Conservation (phyloP, 2,797 vertebrate species). For the Gymnoscopelus microlampas region DNA sequence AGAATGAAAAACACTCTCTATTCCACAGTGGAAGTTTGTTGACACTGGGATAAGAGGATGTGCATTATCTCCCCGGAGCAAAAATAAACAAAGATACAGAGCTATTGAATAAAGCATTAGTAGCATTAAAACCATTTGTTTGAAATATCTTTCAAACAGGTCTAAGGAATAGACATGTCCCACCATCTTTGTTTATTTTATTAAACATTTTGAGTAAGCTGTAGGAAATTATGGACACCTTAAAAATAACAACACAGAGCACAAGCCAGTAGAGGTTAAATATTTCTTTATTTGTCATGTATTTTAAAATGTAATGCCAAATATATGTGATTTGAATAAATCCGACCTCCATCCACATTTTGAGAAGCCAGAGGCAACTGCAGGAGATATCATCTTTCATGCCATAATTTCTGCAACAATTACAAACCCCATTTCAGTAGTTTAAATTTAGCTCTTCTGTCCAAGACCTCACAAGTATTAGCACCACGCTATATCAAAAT, state of each 20-base stretch:
- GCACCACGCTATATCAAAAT: too few relatives aligned
- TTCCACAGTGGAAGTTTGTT: constrained; percentile 44
- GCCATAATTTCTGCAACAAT: too few relatives aligned
- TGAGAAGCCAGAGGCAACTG: too few relatives aligned
- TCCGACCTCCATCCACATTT: too few relatives aligned
- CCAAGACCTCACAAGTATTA: too few relatives aligned
- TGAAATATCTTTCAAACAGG: constrained; percentile 37
- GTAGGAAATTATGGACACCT: constrained; percentile 9
- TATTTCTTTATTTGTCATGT: background rate
- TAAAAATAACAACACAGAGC: constrained; percentile 2
- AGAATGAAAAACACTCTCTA: constrained; percentile 42
- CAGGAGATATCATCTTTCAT: too few relatives aligned
- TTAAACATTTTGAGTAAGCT: constrained; percentile 14
- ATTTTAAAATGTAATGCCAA: too few relatives aligned
- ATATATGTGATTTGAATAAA: too few relatives aligned
- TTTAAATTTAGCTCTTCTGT: too few relatives aligned
- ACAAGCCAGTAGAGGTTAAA: constrained; percentile 4
- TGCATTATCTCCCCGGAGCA: constrained; percentile 42
- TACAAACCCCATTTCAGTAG: too few relatives aligned
- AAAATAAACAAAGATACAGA: constrained; percentile 65
- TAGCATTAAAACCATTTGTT: constrained; percentile 47
- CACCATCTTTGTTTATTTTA: constrained; percentile 28
- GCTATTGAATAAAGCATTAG: constrained; percentile 47
- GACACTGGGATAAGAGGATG: constrained; percentile 48
- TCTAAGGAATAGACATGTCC: constrained; percentile 33